Percentiles rank a stretch among this genome's conserved stretches.
These are phyloP conservation scores for Gopherus flavomarginatus DNA, from an alignment of 2,113 vertebrate species.

Conservation along the genomic window DNA sequence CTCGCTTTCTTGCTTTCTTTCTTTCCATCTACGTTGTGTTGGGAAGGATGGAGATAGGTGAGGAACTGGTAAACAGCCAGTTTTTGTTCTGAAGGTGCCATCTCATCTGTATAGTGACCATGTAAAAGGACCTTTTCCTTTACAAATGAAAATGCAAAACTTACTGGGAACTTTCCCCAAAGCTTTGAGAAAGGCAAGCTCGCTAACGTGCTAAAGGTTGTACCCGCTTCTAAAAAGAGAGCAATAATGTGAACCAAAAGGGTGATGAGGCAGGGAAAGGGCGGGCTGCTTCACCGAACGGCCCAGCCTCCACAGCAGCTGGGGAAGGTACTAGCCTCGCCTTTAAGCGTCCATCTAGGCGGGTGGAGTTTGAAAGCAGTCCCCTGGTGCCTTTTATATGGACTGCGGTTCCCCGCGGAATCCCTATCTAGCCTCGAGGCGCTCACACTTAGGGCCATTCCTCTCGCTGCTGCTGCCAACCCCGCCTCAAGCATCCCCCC, in stretches of 20 bases:
- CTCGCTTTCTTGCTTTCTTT: conserved; percentile 27
- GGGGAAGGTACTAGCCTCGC: background rate
- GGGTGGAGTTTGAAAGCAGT: background rate
- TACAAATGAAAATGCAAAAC: background rate
- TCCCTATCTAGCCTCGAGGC: background rate
- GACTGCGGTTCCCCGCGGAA: background rate
- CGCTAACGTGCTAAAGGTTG: too few species aligned
- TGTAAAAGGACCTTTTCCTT: background rate
- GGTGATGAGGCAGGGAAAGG: too few species aligned
- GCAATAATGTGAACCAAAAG: too few species aligned
- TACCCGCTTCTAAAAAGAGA: too few species aligned
- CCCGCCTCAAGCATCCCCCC: background rate
- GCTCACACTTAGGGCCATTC: background rate
- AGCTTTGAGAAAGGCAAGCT: too few species aligned
- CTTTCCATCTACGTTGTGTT: background rate
- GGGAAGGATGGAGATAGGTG: background rate
- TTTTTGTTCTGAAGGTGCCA: background rate
- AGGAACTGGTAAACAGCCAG: background rate
- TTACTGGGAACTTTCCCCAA: background rate
- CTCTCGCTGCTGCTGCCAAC: background rate
- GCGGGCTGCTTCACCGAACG: too few species aligned
- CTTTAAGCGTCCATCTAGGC: too few species aligned
- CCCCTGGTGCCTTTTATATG: background rate
- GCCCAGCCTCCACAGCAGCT: background rate
- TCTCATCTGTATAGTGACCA: background rate